phyloP scores from a whole-genome alignment of 2,888 invertebrate genomes.

The Leptinotarsa haldemani region DNA sequence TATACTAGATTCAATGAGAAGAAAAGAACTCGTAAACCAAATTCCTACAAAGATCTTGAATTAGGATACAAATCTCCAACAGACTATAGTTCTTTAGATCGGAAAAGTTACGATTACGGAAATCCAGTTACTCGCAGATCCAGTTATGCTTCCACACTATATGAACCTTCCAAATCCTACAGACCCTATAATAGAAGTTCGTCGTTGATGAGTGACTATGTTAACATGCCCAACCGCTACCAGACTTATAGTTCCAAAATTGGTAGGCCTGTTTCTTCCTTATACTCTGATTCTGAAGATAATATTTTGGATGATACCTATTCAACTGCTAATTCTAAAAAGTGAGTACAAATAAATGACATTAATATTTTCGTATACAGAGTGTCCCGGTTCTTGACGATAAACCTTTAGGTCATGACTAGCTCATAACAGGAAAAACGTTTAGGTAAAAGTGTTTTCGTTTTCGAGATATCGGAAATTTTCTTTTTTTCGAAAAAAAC shows the following conservation, averaged over 20 bases:
- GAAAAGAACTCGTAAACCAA: conserved; percentile 77
- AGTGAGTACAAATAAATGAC: conserved; percentile 54
- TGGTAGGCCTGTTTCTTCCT: conserved; percentile 55
- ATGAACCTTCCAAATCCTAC: conserved; percentile 53
- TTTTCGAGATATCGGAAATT: no score
- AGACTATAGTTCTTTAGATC: conserved; percentile 59
- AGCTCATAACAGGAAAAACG: no score
- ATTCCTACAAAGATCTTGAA: conserved; percentile 66
- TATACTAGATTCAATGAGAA: conserved; percentile 90
- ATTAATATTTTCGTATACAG: background rate
- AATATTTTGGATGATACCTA: conserved; percentile 59
- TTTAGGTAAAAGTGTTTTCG: no score
- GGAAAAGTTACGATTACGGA: conserved; percentile 54
- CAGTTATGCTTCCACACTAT: conserved; percentile 52
- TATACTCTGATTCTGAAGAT: conserved; percentile 61
- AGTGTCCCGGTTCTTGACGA: no score
- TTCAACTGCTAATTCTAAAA: conserved; percentile 62
- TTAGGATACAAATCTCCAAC: conserved; percentile 48
- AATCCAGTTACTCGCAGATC: conserved; percentile 52
- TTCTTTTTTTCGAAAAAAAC: no score
- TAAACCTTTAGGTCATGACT: no score
- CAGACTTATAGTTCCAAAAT: conserved; percentile 62
- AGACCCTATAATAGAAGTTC: conserved; percentile 58
- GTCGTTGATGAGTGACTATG: conserved; percentile 61
- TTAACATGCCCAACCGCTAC: conserved; percentile 62